phyloP scores from a whole-genome alignment of 1,140 invertebrate species.

The Melipona quadrifasciata region DNA sequence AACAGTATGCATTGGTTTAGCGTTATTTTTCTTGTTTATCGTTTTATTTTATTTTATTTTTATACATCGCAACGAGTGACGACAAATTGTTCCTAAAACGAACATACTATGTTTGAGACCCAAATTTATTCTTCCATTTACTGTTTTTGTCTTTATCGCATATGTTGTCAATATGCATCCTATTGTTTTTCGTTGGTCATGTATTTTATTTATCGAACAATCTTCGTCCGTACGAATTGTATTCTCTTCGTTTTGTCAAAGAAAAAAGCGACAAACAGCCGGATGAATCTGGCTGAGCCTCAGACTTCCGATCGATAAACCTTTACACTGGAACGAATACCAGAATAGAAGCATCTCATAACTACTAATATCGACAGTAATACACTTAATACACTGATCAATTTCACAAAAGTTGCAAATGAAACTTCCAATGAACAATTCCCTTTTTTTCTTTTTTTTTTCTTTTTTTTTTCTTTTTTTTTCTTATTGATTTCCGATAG shows the following conservation, averaged over 20 bases:
- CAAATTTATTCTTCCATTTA: not conserved
- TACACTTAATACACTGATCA: slow-evolving; percentile 25
- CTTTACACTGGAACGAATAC: slow-evolving; percentile 6
- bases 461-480: no score
- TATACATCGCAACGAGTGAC: not conserved
- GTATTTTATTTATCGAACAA: not conserved
- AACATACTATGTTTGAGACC: not conserved
- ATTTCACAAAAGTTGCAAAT: no score
- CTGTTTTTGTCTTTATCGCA: not conserved
- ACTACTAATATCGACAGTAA: slow-evolving; percentile 28
- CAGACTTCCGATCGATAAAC: not conserved
- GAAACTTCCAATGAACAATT: not conserved
- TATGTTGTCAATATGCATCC: not conserved
- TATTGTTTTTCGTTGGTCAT: not conserved
- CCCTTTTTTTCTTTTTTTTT: no score
- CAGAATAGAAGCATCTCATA: slow-evolving; percentile 23
- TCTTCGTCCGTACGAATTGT: not conserved
- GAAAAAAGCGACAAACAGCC: not conserved
- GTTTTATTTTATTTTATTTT: not conserved
- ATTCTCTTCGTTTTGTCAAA: not conserved
- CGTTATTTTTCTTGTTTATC: not conserved
- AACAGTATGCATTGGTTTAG: not conserved
- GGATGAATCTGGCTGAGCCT: not conserved
- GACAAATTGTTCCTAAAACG: not conserved
- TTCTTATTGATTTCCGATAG: slow-evolving; percentile 21